These are phyloP conservation scores for Actinia tenebrosa DNA, from an alignment of 64 coral and sea anemone species.

Conservation along the genomic window DNA sequence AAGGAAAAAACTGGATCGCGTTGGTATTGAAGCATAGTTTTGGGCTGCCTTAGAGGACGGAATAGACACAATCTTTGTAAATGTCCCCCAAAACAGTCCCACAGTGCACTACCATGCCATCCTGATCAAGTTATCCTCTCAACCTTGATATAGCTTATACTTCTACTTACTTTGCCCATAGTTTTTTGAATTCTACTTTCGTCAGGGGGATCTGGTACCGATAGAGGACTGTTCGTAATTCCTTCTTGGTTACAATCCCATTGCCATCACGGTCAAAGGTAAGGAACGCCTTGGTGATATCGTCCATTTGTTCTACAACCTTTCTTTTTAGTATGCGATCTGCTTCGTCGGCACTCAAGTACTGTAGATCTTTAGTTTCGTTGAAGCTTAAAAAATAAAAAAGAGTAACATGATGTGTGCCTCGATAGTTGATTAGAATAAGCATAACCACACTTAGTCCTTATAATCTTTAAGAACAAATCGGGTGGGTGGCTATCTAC, in stretches of 20 bases:
- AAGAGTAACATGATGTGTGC: constrained; percentile 19
- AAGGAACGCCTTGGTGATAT: constrained; percentile 82
- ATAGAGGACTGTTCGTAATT: constrained; percentile 87
- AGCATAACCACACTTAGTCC: no score
- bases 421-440: constrained; percentile 21
- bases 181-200: constrained; percentile 87
- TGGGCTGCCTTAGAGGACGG: no score
- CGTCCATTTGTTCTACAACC: constrained; percentile 67
- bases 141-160: no score
- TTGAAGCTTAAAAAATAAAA: constrained; percentile 27
- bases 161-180: constrained; percentile 79
- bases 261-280: constrained; percentile 92
- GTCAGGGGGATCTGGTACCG: constrained; percentile 79
- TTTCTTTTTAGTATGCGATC: constrained; percentile 80
- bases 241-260: constrained; percentile 92
- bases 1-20: no score
- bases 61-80: no score
- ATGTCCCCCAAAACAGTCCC: no score
- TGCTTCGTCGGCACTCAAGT: constrained; percentile 75
- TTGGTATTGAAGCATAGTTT: no score
- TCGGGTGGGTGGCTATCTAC: no score
- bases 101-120: no score
- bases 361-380: constrained; percentile 66
- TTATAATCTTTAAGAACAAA: no score
- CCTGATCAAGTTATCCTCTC: no score